Percentiles rank a stretch among this genome's conserved stretches.
Conservation (phyloP, 2,113 vertebrate genomes). For the Chamaea fasciata region DNA sequence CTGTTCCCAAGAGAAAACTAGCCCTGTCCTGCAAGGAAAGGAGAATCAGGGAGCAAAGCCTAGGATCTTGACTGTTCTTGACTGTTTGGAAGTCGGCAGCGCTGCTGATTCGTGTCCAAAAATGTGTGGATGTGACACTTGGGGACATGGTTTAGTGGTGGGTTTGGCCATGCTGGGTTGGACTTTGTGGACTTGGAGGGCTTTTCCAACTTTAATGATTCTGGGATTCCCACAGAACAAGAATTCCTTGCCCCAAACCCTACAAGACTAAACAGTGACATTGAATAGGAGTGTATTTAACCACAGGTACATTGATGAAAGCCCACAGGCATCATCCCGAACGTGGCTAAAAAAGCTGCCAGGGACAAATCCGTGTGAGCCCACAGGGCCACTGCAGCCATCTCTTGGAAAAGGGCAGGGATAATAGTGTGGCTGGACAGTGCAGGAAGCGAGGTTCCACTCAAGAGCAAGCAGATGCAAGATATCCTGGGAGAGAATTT, state of each 20-base stretch:
- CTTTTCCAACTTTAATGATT: not conserved
- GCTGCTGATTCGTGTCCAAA: rapidly evolving
- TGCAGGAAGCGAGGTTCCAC: not conserved
- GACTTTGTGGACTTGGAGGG: not conserved
- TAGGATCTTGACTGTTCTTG: not conserved
- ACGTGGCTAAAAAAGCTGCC: not conserved
- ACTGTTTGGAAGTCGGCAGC: not conserved
- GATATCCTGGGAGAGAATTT: not conserved
- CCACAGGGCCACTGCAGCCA: rapidly evolving
- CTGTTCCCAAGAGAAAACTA: not conserved
- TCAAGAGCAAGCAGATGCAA: not conserved
- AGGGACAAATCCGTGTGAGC: not conserved
- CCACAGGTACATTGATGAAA: not conserved
- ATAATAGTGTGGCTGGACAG: not conserved
- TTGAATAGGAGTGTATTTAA: not conserved
- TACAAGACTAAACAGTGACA: not conserved
- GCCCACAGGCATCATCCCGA: not conserved
- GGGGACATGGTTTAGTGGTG: not conserved
- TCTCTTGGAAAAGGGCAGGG: not conserved
- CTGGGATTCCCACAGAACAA: not conserved
- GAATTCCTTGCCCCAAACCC: not conserved
- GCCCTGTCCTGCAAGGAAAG: not conserved
- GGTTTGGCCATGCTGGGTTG: not conserved
- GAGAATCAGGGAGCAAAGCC: not conserved
- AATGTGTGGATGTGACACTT: not conserved